Conservation (phyloP, 2,113 vertebrate species). For the Cairina moschata region DNA sequence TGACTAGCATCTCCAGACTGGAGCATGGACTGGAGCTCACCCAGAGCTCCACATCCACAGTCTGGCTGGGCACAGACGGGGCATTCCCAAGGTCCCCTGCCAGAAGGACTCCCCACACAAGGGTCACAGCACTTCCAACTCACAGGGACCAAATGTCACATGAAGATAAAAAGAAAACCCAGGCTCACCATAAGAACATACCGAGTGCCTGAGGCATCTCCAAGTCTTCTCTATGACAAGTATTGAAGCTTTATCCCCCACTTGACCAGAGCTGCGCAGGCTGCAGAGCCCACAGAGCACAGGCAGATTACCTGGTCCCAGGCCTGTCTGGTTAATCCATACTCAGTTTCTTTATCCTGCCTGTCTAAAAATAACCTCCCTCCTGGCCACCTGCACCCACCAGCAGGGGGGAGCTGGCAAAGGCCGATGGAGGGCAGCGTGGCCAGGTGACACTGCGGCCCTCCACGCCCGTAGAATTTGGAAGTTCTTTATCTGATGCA, state of each 20-base stretch:
- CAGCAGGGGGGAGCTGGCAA: accelerated
- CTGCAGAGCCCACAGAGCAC: background rate
- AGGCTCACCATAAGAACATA: background rate
- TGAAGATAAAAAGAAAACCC: background rate
- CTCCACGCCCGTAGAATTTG: background rate
- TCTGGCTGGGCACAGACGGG: background rate
- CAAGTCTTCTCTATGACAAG: background rate
- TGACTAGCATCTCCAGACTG: background rate
- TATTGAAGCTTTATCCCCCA: background rate
- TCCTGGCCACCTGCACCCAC: background rate
- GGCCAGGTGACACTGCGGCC: background rate
- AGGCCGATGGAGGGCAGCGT: background rate
- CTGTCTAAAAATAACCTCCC: background rate
- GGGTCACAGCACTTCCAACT: background rate
- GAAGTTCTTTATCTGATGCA: background rate
- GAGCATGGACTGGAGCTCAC: background rate
- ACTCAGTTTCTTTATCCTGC: conserved; percentile 27
- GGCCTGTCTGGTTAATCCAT: background rate
- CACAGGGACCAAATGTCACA: background rate
- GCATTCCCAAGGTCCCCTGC: background rate
- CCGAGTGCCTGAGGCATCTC: background rate
- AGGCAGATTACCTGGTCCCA: background rate
- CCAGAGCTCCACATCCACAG: background rate
- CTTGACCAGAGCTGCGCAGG: background rate
- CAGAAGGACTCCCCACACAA: background rate